Conservation (phyloP, 2,113 vertebrate species). For the Todiramphus chloris region DNA sequence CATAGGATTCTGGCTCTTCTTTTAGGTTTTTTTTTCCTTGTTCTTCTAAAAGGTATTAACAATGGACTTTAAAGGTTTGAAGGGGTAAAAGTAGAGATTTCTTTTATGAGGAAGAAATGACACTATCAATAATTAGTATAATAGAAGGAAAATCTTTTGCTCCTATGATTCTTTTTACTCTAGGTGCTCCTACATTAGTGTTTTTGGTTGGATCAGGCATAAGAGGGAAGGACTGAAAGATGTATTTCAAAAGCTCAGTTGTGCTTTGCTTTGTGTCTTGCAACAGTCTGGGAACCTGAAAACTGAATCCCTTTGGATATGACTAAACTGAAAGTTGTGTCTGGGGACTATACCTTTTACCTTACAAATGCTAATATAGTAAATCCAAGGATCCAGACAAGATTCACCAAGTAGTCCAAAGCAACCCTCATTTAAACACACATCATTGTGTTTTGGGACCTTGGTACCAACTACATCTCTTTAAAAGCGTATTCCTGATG, state of each 20-base stretch:
- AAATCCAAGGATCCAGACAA: neutral
- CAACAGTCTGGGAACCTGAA: neutral
- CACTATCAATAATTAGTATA: neutral
- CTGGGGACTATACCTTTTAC: fast-evolving
- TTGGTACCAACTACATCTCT: neutral
- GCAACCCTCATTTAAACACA: neutral
- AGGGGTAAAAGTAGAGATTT: neutral
- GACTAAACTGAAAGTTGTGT: neutral
- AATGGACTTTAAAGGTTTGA: neutral
- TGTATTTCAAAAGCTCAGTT: neutral
- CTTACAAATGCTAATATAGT: fast-evolving
- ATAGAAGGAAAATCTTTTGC: neutral
- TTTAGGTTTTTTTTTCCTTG: neutral
- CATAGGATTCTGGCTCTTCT: neutral
- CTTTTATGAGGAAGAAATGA: neutral
- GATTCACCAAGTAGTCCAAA: neutral
- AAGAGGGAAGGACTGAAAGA: neutral
- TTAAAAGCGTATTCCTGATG: neutral
- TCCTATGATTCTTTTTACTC: neutral
- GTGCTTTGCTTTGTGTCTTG: neutral
- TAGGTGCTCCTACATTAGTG: neutral
- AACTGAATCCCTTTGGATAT: neutral
- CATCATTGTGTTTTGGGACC: neutral
- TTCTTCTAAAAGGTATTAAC: neutral
- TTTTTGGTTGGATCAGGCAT: neutral